phyloP scores from a whole-genome alignment of 1,140 invertebrate genomes.

The Formica exsecta region DNA sequence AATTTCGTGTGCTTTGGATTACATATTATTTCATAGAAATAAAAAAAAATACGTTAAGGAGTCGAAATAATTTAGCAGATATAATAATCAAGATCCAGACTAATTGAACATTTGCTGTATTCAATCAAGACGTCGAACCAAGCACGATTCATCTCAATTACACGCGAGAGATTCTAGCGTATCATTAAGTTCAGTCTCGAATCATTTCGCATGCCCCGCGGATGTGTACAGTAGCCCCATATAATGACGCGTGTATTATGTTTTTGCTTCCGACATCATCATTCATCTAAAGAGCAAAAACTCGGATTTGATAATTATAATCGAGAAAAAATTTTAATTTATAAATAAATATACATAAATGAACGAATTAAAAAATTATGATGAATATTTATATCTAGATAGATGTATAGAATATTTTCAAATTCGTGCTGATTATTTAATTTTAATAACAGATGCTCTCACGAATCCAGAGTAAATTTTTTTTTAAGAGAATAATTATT shows the following conservation, averaged over 20 bases:
- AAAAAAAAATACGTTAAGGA: neutral
- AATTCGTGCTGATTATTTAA: neutral
- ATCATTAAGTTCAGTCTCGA: conserved; percentile 21
- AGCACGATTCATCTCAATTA: conserved; percentile 38
- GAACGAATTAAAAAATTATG: too few relatives aligned
- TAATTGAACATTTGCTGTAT: conserved; percentile 26
- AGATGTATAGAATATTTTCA: neutral
- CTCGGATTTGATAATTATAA: neutral
- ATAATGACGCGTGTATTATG: neutral
- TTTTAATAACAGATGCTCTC: neutral
- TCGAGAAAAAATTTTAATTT: neutral
- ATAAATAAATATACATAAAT: neutral
- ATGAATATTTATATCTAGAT: neutral
- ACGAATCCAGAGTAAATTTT: neutral
- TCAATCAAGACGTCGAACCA: conserved; percentile 25
- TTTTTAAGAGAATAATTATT: neutral
- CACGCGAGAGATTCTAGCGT: conserved; percentile 16
- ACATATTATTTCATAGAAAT: neutral
- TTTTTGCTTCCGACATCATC: neutral
- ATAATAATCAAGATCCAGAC: neutral
- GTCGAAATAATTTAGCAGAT: neutral
- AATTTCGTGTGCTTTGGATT: neutral
- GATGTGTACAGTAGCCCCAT: neutral
- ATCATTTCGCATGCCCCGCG: neutral
- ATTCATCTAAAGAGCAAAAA: neutral